Conservation (phyloP, 2,113 vertebrate species). For the Anhinga anhinga region DNA sequence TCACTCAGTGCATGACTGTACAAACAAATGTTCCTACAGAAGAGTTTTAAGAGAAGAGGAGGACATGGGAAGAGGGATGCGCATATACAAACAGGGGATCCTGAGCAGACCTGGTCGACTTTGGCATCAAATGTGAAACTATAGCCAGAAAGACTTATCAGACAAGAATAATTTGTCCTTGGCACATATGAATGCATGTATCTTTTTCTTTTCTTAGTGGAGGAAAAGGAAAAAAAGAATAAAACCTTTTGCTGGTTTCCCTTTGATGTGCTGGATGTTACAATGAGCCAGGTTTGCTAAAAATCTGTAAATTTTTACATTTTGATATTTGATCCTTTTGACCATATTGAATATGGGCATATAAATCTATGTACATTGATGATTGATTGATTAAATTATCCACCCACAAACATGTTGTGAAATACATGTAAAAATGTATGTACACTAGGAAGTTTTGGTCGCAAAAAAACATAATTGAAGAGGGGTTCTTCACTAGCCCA, state of each 20-base stretch:
- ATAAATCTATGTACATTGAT: not conserved
- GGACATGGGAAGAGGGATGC: not conserved
- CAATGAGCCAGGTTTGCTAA: not conserved
- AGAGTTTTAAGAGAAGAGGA: not conserved
- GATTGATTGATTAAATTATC: not conserved
- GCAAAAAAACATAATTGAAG: not conserved
- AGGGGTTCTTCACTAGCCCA: accelerated
- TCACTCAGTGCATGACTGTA: not conserved
- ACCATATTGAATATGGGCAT: not conserved
- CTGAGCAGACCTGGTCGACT: not conserved
- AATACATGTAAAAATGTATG: not conserved
- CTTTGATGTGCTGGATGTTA: not conserved
- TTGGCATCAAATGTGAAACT: not conserved
- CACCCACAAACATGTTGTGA: accelerated
- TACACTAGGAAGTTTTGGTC: not conserved
- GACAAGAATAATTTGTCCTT: not conserved
- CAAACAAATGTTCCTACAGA: not conserved
- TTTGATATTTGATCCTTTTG: not conserved
- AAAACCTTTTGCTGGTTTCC: not conserved
- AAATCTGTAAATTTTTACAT: not conserved
- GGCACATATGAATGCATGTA: not conserved
- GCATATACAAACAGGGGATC: not conserved
- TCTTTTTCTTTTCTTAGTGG: not conserved
- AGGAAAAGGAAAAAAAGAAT: not conserved
- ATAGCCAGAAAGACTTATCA: not conserved